Evolutionary conservation across 2,888 invertebrate species (phyloP).

Genomic region (Acanthococcus lagerstroemiae): DNA sequence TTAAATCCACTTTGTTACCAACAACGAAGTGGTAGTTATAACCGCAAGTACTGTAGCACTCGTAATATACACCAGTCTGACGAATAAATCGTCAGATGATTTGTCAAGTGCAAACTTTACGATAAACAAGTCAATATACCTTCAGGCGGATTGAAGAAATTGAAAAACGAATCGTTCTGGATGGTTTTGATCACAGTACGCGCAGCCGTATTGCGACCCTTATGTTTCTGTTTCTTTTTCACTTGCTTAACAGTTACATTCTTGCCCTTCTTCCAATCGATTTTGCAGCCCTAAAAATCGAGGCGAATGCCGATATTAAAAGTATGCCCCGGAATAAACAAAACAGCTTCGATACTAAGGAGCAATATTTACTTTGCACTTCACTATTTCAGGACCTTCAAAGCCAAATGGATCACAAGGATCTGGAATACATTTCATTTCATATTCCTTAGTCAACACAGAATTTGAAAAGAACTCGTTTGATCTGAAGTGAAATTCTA

Average conservation of each 20-base stretch:
- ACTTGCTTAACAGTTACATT: constrained; percentile 93
- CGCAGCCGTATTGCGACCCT: constrained; percentile 74
- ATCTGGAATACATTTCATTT: constrained; percentile 79
- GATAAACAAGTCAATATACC: too few species aligned
- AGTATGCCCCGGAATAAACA: not conserved
- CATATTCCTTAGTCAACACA: constrained; percentile 81
- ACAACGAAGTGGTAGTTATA: constrained; percentile 20
- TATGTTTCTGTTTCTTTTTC: constrained; percentile 97
- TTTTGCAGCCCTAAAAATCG: constrained; percentile 77
- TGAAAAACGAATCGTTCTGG: constrained; percentile 97
- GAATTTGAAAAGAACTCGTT: constrained; percentile 85
- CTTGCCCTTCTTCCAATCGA: constrained; percentile 96
- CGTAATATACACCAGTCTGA: too few species aligned
- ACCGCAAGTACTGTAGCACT: constrained; percentile 26
- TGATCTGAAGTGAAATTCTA: constrained; percentile 85
- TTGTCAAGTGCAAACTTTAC: too few species aligned
- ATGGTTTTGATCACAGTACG: constrained; percentile 92
- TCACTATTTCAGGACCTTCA: constrained; percentile 90
- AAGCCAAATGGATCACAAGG: constrained; percentile 77
- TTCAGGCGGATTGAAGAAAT: constrained; percentile 89
- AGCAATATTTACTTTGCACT: constrained; percentile 68
- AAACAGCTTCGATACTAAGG: not conserved
- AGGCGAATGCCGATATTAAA: not conserved
- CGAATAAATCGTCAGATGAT: too few species aligned
- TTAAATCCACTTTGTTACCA: constrained; percentile 12